phyloP scores from a whole-genome alignment of 2,888 invertebrate genomes.

The Sesia bembeciformis region DNA sequence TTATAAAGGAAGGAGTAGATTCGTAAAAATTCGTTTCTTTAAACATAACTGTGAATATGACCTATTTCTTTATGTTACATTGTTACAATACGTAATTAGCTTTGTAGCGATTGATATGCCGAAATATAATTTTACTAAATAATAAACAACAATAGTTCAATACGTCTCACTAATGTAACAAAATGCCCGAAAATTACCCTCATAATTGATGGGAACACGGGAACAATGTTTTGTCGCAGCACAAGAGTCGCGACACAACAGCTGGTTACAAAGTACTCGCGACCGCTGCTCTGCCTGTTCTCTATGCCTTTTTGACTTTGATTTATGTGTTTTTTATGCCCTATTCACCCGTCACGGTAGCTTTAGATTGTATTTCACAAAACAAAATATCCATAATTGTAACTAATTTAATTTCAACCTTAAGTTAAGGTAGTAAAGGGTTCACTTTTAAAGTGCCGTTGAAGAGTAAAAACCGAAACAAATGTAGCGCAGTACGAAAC shows the following conservation, averaged over 20 bases:
- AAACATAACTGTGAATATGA: too few species aligned
- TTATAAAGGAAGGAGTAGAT: too few species aligned
- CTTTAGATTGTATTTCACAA: conserved; percentile 50
- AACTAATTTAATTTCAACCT: conserved; percentile 15
- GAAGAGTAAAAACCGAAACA: conserved; percentile 5
- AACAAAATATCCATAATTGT: conserved; percentile 12
- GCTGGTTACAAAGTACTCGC: conserved; percentile 66
- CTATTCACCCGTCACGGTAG: conserved; percentile 69
- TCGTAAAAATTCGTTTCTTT: too few species aligned
- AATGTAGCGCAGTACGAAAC: conserved; percentile 33
- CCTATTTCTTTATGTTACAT: too few species aligned
- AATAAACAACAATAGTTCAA: conserved; percentile 57
- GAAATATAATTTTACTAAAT: conserved; percentile 13
- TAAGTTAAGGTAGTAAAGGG: conserved; percentile 3
- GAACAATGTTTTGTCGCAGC: conserved; percentile 45
- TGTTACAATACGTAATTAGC: too few species aligned
- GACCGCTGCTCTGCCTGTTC: conserved; percentile 59
- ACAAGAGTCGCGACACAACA: conserved; percentile 29
- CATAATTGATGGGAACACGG: conserved; percentile 65
- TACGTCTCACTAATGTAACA: conserved; percentile 67
- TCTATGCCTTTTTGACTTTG: conserved; percentile 76
- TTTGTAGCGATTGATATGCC: too few species aligned
- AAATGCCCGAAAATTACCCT: conserved; percentile 68
- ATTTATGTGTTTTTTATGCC: conserved; percentile 73
- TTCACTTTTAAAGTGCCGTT: not conserved